These are phyloP conservation scores for Nyctibius bracteatus DNA, from an alignment of 2,113 vertebrate genomes.

Conservation along the genomic window DNA sequence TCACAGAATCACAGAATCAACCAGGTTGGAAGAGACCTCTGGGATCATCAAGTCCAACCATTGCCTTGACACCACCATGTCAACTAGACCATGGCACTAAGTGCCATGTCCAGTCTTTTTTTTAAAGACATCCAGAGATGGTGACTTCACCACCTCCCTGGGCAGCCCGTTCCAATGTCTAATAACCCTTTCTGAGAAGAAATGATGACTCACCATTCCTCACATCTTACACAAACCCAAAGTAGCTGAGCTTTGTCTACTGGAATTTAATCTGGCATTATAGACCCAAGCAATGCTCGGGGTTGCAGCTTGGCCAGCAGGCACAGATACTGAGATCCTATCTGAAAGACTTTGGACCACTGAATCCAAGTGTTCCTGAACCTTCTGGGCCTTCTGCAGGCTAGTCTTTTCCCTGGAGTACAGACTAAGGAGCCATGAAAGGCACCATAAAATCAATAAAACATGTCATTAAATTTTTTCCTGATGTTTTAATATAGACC, in stretches of 20 bases:
- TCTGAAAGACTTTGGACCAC: not conserved
- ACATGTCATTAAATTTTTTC: not conserved
- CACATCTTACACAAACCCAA: not conserved
- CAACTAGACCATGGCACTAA: no score
- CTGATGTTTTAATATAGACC: not conserved
- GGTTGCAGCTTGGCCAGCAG: not conserved
- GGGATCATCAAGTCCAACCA: no score
- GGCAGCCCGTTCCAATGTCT: no score
- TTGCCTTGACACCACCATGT: no score
- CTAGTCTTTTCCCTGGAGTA: not conserved
- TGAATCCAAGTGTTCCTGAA: not conserved
- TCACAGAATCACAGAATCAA: no score
- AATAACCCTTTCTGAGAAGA: no score
- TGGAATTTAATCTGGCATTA: not conserved
- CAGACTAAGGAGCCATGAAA: not conserved
- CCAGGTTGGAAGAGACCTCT: no score
- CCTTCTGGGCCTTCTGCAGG: not conserved
- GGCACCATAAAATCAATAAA: not conserved
- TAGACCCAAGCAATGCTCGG: not conserved
- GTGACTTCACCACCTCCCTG: no score
- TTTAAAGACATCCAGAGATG: no score
- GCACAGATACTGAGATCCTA: not conserved
- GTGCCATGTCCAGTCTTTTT: no score
- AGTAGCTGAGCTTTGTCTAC: not conserved
- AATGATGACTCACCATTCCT: not conserved